phyloP scores from a whole-genome alignment of 2,888 invertebrate genomes.

The Eristalinus sepulchralis region DNA sequence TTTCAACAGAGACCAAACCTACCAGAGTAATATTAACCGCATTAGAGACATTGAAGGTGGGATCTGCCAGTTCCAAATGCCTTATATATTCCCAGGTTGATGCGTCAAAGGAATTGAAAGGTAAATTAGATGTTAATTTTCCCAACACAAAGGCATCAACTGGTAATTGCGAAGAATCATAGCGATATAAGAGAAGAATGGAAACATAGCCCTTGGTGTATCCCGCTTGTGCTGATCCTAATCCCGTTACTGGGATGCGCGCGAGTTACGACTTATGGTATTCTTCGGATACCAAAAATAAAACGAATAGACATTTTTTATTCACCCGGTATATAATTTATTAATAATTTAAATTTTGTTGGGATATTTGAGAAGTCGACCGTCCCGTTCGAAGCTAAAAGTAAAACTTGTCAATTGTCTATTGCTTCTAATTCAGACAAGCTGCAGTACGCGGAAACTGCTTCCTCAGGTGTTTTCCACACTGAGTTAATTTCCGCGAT shows the following conservation, averaged over 20 bases:
- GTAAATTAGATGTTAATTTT: constrained; percentile 21
- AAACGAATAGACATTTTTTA: no score
- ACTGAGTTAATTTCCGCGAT: not conserved
- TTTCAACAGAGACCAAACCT: constrained; percentile 46
- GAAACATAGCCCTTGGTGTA: constrained; percentile 2
- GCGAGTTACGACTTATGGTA: no score
- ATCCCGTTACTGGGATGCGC: not conserved
- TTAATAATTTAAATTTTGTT: no score
- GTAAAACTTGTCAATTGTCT: no score
- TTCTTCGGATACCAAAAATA: no score
- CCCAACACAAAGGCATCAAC: constrained; percentile 1
- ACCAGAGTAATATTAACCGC: constrained; percentile 56
- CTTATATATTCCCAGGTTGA: constrained; percentile 17
- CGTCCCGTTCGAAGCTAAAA: not conserved
- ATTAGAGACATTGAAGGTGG: constrained; percentile 45
- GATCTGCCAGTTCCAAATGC: constrained; percentile 54
- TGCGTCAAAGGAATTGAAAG: not conserved
- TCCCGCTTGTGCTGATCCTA: not conserved
- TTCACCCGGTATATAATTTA: no score
- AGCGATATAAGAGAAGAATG: not conserved
- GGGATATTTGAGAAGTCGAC: no score
- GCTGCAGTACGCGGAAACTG: not conserved
- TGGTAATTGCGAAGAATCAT: not conserved
- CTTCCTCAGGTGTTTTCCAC: not conserved
- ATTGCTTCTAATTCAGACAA: no score